These are phyloP conservation scores for Corydoras sp. DNA, from an alignment of 2,113 vertebrate genomes.

Conservation along the genomic window DNA sequence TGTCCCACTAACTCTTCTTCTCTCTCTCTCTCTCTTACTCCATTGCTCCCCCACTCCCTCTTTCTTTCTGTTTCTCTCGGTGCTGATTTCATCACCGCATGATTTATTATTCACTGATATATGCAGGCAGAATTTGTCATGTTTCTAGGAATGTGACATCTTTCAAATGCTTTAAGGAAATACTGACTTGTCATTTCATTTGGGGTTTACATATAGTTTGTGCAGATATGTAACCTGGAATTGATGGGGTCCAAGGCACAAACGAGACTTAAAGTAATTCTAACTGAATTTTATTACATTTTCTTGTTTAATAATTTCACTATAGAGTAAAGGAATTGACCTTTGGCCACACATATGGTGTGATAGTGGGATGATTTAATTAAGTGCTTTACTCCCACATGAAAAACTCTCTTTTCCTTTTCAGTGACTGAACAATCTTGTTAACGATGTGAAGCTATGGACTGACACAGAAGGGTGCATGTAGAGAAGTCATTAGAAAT, in stretches of 20 bases:
- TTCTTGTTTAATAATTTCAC: no score
- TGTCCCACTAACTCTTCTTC: conserved; percentile 29
- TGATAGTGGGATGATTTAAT: no score
- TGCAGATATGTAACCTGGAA: no score
- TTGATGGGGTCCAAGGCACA: no score
- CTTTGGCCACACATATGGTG: conserved; percentile 12
- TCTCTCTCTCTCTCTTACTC: conserved; percentile 4
- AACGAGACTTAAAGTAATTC: conserved; percentile 6
- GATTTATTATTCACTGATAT: conserved; percentile 40
- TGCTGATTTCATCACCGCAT: conserved; percentile 35
- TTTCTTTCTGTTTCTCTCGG: not conserved
- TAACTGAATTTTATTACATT: not conserved
- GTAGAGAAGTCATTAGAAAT: no score
- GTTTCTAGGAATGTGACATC: conserved; percentile 44
- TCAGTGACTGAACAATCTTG: conserved; percentile 21
- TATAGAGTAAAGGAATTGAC: conserved; percentile 23
- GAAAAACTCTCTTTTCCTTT: conserved; percentile 19
- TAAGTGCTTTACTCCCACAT: conserved; percentile 27
- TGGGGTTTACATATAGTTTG: no score
- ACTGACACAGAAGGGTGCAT: no score
- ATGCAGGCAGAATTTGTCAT: conserved; percentile 33
- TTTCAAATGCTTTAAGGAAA: conserved; percentile 14
- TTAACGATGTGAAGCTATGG: conserved; percentile 15
- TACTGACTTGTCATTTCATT: conserved; percentile 18
- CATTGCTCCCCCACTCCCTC: not conserved